Percentiles rank a stretch among this genome's conserved stretches.
phyloP scores from a whole-genome alignment of 2,113 vertebrate genomes.

The Clinocottus analis region DNA sequence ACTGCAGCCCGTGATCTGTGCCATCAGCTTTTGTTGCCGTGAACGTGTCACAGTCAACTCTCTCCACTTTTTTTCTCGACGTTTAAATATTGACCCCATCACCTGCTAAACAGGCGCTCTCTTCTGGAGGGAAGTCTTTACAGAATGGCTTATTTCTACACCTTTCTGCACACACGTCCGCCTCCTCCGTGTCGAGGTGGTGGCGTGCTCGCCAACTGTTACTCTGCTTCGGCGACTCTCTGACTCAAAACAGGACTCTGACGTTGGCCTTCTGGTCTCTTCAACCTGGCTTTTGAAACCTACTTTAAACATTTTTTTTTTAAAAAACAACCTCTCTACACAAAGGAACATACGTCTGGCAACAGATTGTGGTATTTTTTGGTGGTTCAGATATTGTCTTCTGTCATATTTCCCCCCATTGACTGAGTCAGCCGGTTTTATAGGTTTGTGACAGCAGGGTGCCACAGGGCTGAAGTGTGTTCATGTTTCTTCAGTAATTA shows the following conservation, averaged over 20 bases:
- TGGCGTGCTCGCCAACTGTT: constrained; percentile 54
- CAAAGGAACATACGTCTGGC: constrained; percentile 11
- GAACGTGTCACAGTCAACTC: neutral
- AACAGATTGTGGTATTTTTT: constrained; percentile 34
- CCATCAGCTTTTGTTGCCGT: too few relatives aligned
- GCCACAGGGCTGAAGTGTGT: neutral
- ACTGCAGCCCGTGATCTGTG: too few relatives aligned
- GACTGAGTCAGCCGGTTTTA: constrained; percentile 26
- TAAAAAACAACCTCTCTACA: too few relatives aligned
- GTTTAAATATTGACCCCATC: neutral
- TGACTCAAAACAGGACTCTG: constrained; percentile 71
- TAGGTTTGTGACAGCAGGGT: neutral
- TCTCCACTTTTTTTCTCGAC: constrained; percentile 1
- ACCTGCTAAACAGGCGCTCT: constrained; percentile 26
- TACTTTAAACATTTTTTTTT: too few relatives aligned
- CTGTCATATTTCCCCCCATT: constrained; percentile 30
- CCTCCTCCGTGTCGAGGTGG: constrained; percentile 49
- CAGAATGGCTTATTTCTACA: constrained; percentile 29
- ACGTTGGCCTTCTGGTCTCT: constrained; percentile 28
- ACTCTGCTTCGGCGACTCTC: constrained; percentile 41
- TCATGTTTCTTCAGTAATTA: constrained; percentile 43
- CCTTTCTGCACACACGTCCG: constrained; percentile 53
- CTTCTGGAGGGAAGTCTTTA: constrained; percentile 16
- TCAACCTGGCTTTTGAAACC: constrained; percentile 47
- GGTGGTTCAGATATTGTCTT: constrained; percentile 37